Evolutionary conservation across 1,140 invertebrate genomes (phyloP), one percentile per base, ranked within the genome.

Genomic region (Apis laboriosa): DNA sequence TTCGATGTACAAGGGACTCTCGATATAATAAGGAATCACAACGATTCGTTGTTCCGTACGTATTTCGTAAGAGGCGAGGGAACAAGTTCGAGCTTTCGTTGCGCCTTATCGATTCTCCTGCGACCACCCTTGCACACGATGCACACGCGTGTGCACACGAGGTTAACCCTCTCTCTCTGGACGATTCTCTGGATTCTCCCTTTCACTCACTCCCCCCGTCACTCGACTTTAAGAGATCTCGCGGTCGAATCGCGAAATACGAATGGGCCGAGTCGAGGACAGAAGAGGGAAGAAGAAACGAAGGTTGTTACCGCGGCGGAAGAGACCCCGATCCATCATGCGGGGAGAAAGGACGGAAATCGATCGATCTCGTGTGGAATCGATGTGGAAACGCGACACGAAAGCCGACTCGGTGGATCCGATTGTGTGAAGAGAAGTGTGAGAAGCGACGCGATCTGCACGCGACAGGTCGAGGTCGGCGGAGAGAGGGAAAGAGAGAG

Each of bases 291-390:
- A 80, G 77, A 53, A 64, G 77, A 28, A 77, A 63, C 34, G 84
- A 84, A 83, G 77, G 80, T 76, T 77, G 88, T 89, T 90, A 85
- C 83, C 81, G 82, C 73, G 78, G 86, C 86, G 83, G 86, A 88
- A 90, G 85, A 86, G 79, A 75, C 79, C 84, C 78, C 83, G 89
- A 91, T 90, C 88, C 85, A 91, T 87, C 88, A 89, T 86, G 86
- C 79, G 84, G 77, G 63, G 72, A 88, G 76, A 86, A 84, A 89
- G 78, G 86, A 89, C 90, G 90, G 89, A 91, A 91, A 91, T 91
- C 90, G 90, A 91, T 91, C 90, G 90, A 91, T 91, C 90, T 91
- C 84, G 71, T n/a, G n/a, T n/a, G n/a, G n/a, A n/a, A n/a, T 24
- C 24, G 24, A 24, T 55, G 9, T 53, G n/a, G 83, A 85, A 90